Conservation (phyloP, 2,113 vertebrate genomes). For the Mastomys natalensis region DNA sequence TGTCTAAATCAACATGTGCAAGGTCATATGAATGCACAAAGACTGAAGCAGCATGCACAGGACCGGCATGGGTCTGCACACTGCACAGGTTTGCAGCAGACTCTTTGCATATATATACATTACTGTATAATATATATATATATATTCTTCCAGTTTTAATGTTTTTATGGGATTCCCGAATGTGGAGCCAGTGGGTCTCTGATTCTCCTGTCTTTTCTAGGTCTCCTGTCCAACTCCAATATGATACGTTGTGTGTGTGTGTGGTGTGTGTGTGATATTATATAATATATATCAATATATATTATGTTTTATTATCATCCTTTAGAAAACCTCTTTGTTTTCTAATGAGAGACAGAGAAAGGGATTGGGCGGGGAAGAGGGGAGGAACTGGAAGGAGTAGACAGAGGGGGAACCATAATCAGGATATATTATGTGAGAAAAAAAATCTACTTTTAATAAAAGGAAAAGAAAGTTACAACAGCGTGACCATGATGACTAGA, state of each 20-base stretch:
- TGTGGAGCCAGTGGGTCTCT: not conserved
- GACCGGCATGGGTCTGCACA: not conserved
- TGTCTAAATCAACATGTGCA: not conserved
- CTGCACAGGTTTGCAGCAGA: too few relatives aligned
- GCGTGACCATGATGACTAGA: not conserved
- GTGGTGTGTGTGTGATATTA: not conserved
- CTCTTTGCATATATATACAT: too few relatives aligned
- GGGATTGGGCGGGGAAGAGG: not conserved
- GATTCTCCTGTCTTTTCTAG: not conserved
- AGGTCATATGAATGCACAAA: not conserved
- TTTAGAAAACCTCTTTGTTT: not conserved
- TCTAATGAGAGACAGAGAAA: not conserved
- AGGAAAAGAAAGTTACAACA: constrained; percentile 24
- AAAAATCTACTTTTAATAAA: not conserved
- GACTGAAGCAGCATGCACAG: not conserved
- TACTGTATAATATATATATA: too few relatives aligned
- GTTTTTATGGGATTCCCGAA: not conserved
- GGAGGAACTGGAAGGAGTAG: not conserved
- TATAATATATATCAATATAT: not conserved
- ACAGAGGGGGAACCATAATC: not conserved
- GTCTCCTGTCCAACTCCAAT: not conserved
- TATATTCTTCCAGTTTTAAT: too few relatives aligned
- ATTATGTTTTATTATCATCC: not conserved
- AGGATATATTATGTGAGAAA: not conserved
- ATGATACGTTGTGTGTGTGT: not conserved